Evolutionary conservation across 2,888 invertebrate species (phyloP).

Genomic region (Hybos culiciformis): DNA sequence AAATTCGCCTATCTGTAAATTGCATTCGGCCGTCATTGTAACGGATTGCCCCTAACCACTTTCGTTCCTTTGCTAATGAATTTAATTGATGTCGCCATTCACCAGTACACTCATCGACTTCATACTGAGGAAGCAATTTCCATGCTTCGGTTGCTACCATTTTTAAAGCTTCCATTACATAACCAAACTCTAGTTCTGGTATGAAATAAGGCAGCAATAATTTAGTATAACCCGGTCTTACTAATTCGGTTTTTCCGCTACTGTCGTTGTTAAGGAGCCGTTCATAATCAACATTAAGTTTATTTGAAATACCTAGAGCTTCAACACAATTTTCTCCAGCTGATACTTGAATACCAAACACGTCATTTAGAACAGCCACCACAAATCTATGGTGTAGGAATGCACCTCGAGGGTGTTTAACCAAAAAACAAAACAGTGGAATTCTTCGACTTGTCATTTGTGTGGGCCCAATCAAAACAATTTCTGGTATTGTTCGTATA

Average conservation of each 20-base stretch:
- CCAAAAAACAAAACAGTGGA: constrained; percentile 75
- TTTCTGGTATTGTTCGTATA: constrained; percentile 62
- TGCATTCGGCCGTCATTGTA: constrained; percentile 64
- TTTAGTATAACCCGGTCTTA: constrained; percentile 75
- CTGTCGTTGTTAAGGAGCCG: constrained; percentile 40
- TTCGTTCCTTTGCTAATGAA: constrained; percentile 63
- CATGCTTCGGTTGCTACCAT: constrained; percentile 82
- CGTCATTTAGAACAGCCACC: constrained; percentile 73
- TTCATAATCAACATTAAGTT: constrained; percentile 62
- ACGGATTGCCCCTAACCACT: constrained; percentile 65
- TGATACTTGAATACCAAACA: constrained; percentile 79
- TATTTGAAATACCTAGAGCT: constrained; percentile 67
- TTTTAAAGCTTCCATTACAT: constrained; percentile 68
- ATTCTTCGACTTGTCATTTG: constrained; percentile 53
- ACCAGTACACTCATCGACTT: constrained; percentile 74
- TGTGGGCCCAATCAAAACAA: constrained; percentile 60
- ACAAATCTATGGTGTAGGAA: constrained; percentile 68
- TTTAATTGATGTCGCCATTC: constrained; percentile 81
- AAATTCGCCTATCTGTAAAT: constrained; percentile 54
- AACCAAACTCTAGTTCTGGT: constrained; percentile 63
- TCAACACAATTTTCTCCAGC: constrained; percentile 74
- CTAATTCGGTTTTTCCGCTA: constrained; percentile 46
- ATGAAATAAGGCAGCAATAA: constrained; percentile 77
- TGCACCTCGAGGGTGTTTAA: constrained; percentile 64
- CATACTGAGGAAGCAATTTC: constrained; percentile 77